Base-by-base conservation (phyloP, 2,888 invertebrate species). In the Ennomos erosarius region DNA sequence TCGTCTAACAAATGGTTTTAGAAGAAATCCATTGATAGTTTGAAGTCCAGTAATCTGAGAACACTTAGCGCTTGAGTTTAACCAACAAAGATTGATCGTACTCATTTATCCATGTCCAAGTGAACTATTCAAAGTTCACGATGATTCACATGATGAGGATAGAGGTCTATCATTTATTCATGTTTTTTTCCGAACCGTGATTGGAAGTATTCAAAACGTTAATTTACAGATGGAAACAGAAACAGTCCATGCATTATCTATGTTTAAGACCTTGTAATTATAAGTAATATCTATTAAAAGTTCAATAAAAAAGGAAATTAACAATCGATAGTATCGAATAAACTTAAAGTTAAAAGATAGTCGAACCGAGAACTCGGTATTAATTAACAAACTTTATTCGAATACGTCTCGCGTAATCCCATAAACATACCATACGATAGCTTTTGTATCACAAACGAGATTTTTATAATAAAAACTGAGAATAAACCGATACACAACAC, bases 401-500 rank as follows among this genome's bases (percentile, higher is more conserved):
- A 69, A 73, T 35, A 59, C 65, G 68, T 70, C 73, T 69, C 69
- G 71, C 71, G 73, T 83, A 84, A 84, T 84, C 82, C 80, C 82
- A 81, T 86, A 88, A 90, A 88, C 78, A 76, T 73, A 76, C 74
- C 71, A 78, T 76, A 77, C 78, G 79, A 81, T 79, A 71, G 74
- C 79, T 85, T 85, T 84, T 84, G 79, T 84, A 81, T 78, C 80
- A 82, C 85, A 90, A 79, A 90, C 85, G 84, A 88, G 88, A 89
- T 88, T 88, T 79, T 90, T 84, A 85, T 85, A 83, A 86, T 88
- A 90, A 90, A 89, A 90, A 87, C 87, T 75, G 86, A 88, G 88
- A 89, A 90, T 88, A 85, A 88, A 87, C 88, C 84, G 86, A 90
- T 88, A 83, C 79, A 81, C 76, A 84, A 88, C 91, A 92, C 91